Conservation (phyloP, 2,113 vertebrate species). For the Saccopteryx bilineata region DNA sequence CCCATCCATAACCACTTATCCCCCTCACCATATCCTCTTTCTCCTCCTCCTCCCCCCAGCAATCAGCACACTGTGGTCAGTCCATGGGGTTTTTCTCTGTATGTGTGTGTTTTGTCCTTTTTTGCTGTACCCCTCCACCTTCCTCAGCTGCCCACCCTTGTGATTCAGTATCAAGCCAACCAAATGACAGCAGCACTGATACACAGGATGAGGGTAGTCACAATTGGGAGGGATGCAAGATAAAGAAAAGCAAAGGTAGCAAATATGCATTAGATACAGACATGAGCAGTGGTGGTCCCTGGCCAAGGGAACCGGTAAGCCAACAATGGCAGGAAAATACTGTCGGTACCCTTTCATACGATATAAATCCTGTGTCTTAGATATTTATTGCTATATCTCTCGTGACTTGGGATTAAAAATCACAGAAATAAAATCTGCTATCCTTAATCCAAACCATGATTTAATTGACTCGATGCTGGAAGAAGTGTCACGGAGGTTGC, state of each 20-base stretch:
- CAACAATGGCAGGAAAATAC: not conserved
- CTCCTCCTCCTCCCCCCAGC: no score
- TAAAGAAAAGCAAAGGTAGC: not conserved
- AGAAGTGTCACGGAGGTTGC: not conserved
- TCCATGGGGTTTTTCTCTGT: no score
- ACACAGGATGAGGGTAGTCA: not conserved
- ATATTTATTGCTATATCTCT: not conserved
- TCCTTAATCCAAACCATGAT: not conserved
- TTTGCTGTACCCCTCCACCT: no score
- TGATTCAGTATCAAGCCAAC: not conserved
- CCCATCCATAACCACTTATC: no score
- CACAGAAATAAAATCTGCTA: not conserved
- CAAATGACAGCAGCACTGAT: no score
- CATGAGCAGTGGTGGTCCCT: rapidly evolving
- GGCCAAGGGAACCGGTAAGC: not conserved
- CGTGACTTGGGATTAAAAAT: not conserved
- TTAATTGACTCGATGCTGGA: not conserved
- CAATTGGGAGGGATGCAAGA: not conserved
- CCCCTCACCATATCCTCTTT: no score
- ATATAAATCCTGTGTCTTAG: not conserved
- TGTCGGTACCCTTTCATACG: not conserved
- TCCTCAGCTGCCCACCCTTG: not conserved
- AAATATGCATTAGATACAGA: not conserved
- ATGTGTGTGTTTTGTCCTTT: no score
- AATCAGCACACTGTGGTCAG: no score